These are phyloP conservation scores for Dendroctonus ponderosae DNA, from an alignment of 1,140 invertebrate species.

Conservation along the genomic window DNA sequence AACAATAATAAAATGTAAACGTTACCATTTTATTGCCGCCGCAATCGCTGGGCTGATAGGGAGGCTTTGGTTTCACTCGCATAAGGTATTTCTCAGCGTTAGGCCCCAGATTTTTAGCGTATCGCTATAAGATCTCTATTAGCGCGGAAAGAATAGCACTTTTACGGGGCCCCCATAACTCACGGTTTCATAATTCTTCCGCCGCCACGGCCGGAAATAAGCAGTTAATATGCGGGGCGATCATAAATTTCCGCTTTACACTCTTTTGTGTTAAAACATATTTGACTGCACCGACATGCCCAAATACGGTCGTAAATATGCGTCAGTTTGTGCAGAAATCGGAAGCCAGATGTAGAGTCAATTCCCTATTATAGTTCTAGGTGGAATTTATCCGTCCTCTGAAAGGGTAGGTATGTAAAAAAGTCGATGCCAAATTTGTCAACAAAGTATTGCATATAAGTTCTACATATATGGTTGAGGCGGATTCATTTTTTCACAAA, in stretches of 20 bases:
- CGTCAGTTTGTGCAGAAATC: background rate
- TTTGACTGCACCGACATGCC: constrained; percentile 9
- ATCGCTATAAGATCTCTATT: background rate
- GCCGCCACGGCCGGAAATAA: constrained; percentile 18
- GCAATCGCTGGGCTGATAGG: constrained; percentile 3
- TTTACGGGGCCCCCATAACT: constrained; percentile 15
- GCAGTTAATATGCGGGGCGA: constrained; percentile 20
- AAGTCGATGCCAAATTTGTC: no score
- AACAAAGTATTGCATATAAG: no score
- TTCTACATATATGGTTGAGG: no score
- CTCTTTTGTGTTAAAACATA: constrained; percentile 22
- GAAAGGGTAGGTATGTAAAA: no score
- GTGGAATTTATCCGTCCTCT: no score
- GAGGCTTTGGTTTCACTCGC: constrained; percentile 1
- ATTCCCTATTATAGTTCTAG: no score
- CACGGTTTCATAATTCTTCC: constrained; percentile 24
- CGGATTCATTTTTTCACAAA: no score
- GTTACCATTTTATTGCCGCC: constrained; percentile 13
- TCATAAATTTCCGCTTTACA: constrained; percentile 19
- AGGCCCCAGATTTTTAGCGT: background rate
- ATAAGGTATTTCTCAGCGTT: background rate
- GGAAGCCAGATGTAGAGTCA: no score
- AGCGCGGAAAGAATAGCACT: constrained; percentile 10
- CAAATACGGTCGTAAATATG: constrained; percentile 12
- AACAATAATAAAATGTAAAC: constrained; percentile 23